Conservation (phyloP, 2,797 vertebrate genomes). For the Sebastolobus alascanus region DNA sequence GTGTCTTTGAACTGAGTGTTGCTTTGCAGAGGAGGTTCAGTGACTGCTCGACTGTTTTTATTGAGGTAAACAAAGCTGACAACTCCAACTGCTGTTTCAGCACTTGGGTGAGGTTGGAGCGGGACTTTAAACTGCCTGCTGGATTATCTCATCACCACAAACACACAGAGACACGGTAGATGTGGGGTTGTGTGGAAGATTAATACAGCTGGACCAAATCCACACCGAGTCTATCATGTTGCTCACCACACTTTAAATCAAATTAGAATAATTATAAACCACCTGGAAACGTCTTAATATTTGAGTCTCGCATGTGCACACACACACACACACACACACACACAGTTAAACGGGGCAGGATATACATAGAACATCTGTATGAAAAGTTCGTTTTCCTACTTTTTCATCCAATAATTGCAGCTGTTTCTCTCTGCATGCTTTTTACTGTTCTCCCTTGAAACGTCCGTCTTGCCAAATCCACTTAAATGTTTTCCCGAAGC, state of each 20-base stretch:
- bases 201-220: slow-evolving; percentile 57
- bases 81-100: slow-evolving; percentile 65
- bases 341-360: slow-evolving; percentile 52
- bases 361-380: slow-evolving; percentile 16
- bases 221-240: slow-evolving; percentile 37
- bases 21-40: slow-evolving; percentile 53
- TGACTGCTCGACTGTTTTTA: slow-evolving; percentile 53
- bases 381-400: slow-evolving; percentile 24
- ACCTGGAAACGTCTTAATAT: slow-evolving; percentile 45
- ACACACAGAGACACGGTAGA: slow-evolving; percentile 21
- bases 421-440: slow-evolving; percentile 22
- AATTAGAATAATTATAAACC: slow-evolving; percentile 53
- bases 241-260: slow-evolving; percentile 38
- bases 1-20: slow-evolving; percentile 56
- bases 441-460: slow-evolving; percentile 35
- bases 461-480: slow-evolving; percentile 34
- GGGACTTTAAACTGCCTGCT: slow-evolving; percentile 34
- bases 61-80: slow-evolving; percentile 66
- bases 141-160: slow-evolving; percentile 53
- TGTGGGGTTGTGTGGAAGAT: slow-evolving; percentile 20
- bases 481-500: slow-evolving; percentile 26
- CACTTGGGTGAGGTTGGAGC: slow-evolving; percentile 46
- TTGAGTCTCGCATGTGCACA: neutral
- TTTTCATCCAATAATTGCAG: slow-evolving; percentile 26
- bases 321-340: slow-evolving; percentile 1